These are phyloP conservation scores for Clamator glandarius DNA, from an alignment of 2,797 vertebrate genomes.

Conservation along the genomic window DNA sequence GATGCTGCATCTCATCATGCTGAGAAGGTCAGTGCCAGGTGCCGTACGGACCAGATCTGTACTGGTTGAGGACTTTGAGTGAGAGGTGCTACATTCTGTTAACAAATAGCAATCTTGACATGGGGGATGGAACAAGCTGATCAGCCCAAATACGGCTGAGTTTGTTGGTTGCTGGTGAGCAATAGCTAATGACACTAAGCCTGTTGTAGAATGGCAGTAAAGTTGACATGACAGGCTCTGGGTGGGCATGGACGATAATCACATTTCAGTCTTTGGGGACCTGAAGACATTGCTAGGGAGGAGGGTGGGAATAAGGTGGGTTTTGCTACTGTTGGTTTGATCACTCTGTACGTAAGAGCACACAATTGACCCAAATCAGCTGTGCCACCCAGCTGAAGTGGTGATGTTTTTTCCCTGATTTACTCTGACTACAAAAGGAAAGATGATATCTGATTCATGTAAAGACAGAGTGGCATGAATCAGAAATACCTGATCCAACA, in stretches of 20 bases:
- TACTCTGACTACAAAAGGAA: background rate
- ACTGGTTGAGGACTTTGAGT: background rate
- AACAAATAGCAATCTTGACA: background rate
- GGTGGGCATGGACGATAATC: background rate
- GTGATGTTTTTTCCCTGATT: background rate
- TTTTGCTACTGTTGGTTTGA: background rate
- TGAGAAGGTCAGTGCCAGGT: background rate
- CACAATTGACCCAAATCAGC: background rate
- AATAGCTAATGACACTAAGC: background rate
- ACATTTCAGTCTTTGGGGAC: background rate
- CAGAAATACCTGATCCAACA: background rate
- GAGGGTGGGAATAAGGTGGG: background rate
- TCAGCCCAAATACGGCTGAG: background rate
- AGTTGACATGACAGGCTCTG: background rate
- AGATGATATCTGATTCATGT: background rate
- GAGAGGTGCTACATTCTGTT: background rate
- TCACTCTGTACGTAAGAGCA: background rate
- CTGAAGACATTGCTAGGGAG: background rate
- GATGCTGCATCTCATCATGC: background rate
- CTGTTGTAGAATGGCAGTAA: accelerated
- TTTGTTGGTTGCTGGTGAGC: background rate
- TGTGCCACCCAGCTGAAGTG: background rate
- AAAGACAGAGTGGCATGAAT: background rate
- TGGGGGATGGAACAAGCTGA: background rate
- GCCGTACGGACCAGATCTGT: background rate